Percentiles rank a stretch among this genome's conserved stretches.
These are phyloP conservation scores for Matsumurasca onukii DNA, from an alignment of 1,140 invertebrate genomes.

Conservation along the genomic window DNA sequence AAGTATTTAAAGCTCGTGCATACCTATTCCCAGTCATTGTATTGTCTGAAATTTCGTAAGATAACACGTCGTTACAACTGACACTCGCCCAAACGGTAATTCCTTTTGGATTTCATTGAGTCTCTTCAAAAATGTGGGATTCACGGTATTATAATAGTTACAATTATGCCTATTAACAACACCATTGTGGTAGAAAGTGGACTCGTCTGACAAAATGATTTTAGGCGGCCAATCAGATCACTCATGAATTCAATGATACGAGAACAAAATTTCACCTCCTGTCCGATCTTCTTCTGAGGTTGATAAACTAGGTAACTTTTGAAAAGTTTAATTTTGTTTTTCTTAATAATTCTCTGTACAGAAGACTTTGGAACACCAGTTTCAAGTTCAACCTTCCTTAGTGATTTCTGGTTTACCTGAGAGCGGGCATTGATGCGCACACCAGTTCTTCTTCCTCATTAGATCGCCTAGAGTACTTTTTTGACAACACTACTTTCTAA, in stretches of 20 bases:
- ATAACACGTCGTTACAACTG: no score
- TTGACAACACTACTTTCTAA: not conserved
- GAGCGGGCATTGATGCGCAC: constrained; percentile 14
- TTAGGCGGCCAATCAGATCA: not conserved
- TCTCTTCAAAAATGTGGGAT: constrained; percentile 23
- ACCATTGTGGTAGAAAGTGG: no score
- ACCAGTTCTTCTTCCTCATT: constrained; percentile 20
- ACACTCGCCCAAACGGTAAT: no score
- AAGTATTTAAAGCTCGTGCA: constrained; percentile 17
- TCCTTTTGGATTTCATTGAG: no score
- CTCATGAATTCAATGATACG: constrained; percentile 21
- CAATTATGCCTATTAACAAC: no score
- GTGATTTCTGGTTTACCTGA: not conserved
- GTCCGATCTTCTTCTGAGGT: not conserved
- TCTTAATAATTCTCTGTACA: constrained; percentile 23
- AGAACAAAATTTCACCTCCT: constrained; percentile 23
- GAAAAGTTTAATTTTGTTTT: constrained; percentile 27
- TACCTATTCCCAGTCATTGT: no score
- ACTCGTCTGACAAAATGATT: constrained; percentile 21
- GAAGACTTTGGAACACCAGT: constrained; percentile 26
- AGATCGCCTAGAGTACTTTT: constrained; percentile 18
- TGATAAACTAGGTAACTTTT: constrained; percentile 24
- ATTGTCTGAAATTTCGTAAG: no score
- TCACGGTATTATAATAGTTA: constrained; percentile 22
- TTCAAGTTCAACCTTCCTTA: constrained; percentile 29